Base-by-base conservation (phyloP, 1,140 invertebrate genomes). In the Lutraria rhynchaena region DNA sequence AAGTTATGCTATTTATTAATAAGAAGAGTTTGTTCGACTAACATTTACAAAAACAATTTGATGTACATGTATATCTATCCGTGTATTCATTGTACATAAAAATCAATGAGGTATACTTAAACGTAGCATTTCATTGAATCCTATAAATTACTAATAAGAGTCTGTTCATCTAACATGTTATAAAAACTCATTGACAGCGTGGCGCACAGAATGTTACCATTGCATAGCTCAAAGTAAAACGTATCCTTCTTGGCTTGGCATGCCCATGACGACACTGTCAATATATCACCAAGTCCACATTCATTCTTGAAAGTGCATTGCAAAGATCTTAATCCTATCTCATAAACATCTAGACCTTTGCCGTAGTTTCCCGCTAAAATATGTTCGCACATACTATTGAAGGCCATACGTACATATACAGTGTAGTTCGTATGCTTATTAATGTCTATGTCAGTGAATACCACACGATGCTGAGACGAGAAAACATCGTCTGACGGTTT, bases 381-480 rank as follows among this genome's bases (percentile, higher is more conserved):
- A 35, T 80, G 67, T 70, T 70, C 65, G n/a, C 51, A 44, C 22
- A 78, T 55, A n/a, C 44, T 63, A 51, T 78, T 46, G n/a, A 11
- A 46, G 33, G 60, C 65, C 35, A 55, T 51, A 44, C 51, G 29
- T 29, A 69, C 49, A 27, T 78, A 78, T 22, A 24, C 37, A 24
- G 63, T 46, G 27, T 58, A 80, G 35, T 80, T 80, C 5, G 49
- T 41, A 57, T 80, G 76, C 11, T 37, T 44, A 22, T 80, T 58
- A 46, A 57, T 55, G 22, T 80, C 76, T 31, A 51, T 80, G n/a
- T 80, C 76, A 35, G 61, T 70, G 29, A 69, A 80, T 58, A 31
- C 49, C 7, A 80, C 65, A n/a, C 51, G 15, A 49, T 80, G 76
- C 15, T 80, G n/a, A 19, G 63, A 70, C 3, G n/a, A 37, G 33